Percentiles rank a stretch among this genome's conserved stretches.
Evolutionary conservation across 2,797 vertebrate species (phyloP).

Genomic region (Jordanella pulchra): DNA sequence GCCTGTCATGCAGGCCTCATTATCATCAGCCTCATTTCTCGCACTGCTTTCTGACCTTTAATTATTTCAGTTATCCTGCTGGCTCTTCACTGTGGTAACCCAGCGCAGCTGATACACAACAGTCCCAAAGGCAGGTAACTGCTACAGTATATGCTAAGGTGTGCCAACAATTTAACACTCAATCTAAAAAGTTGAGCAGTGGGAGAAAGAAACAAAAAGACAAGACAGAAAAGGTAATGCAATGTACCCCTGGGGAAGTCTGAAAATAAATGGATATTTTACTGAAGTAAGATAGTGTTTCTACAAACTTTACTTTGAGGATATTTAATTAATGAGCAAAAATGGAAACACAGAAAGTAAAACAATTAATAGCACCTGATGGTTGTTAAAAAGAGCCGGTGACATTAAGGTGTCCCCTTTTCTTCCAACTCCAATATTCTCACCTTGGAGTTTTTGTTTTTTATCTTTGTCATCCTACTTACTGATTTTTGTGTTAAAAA

Average conservation of each 20-base stretch:
- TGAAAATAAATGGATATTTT: background rate
- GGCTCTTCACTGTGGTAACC: constrained; percentile 73
- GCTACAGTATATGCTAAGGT: constrained; percentile 12
- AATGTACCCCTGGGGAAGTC: background rate
- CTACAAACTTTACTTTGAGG: background rate
- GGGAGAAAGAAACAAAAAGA: background rate
- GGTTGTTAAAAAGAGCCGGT: background rate
- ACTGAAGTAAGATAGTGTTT: background rate
- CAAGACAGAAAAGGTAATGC: background rate
- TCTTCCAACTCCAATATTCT: background rate
- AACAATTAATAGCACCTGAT: background rate
- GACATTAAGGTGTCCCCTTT: background rate
- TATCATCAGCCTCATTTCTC: constrained; percentile 68
- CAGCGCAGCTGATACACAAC: constrained; percentile 59
- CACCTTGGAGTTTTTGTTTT: background rate
- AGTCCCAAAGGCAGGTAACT: constrained; percentile 21
- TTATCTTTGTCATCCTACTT: background rate
- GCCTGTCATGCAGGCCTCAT: constrained; percentile 73
- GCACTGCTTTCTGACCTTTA: constrained; percentile 81
- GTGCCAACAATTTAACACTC: background rate
- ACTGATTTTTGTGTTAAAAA: background rate
- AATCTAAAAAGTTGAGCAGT: constrained; percentile 3
- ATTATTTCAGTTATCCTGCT: constrained; percentile 83
- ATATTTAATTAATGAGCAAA: background rate
- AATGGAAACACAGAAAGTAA: background rate